Conservation (phyloP, 1,140 invertebrate species). For the Copidosoma floridanum region DNA sequence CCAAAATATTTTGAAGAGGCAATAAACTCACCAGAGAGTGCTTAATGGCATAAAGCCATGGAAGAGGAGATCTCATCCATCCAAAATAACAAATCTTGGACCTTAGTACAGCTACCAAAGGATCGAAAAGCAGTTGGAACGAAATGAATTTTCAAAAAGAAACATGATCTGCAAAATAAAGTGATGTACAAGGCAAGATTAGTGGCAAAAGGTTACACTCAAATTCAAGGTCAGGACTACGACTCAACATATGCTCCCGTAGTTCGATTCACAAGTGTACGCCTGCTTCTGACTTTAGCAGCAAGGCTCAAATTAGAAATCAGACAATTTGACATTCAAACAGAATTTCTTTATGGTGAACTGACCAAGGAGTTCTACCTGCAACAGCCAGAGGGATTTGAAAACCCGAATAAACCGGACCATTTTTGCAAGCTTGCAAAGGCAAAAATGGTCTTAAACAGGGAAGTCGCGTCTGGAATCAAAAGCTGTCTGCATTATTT, state of each 20-base stretch:
- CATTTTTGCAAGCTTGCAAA: slow-evolving; percentile 38
- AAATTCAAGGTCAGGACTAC: slow-evolving; percentile 34
- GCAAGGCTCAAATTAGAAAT: not conserved
- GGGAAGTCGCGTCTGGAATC: slow-evolving; percentile 44
- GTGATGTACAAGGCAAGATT: slow-evolving; percentile 17
- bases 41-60: not conserved
- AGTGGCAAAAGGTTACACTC: slow-evolving; percentile 21
- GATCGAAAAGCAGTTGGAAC: not conserved
- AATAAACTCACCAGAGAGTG: not conserved
- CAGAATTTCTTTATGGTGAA: slow-evolving; percentile 45
- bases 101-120: not conserved
- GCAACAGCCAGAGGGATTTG: slow-evolving; percentile 43
- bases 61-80: not conserved
- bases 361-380: slow-evolving; percentile 44
- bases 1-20: not conserved
- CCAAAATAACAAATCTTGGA: not conserved
- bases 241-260: slow-evolving; percentile 38
- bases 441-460: slow-evolving; percentile 50
- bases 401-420: slow-evolving; percentile 11
- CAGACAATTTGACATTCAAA: not conserved
- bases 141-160: slow-evolving; percentile 26
- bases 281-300: slow-evolving; percentile 31
- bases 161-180: slow-evolving; percentile 14
- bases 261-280: slow-evolving; percentile 13
- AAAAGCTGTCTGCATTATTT: slow-evolving; percentile 34